Percentiles rank a stretch among this genome's conserved stretches.
These are phyloP conservation scores for Campopleginae sp. DNA, from an alignment of 2,888 invertebrate genomes.

Conservation along the genomic window DNA sequence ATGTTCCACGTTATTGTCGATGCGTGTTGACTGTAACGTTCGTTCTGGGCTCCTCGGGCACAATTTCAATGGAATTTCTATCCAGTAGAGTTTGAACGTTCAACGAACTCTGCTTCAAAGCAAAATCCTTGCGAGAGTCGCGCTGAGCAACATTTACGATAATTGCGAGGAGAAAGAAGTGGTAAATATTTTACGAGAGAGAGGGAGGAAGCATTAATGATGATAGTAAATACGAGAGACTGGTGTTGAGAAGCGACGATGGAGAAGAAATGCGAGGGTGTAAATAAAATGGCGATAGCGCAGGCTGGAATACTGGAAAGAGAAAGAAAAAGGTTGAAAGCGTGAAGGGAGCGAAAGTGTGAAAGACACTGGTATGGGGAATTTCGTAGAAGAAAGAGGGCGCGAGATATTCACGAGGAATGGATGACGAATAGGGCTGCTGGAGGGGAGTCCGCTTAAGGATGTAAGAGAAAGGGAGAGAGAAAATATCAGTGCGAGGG, in stretches of 20 bases:
- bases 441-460: slow-evolving; percentile 58
- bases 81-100: slow-evolving; percentile 69
- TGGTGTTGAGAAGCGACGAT: not conserved
- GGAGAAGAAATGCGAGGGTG: slow-evolving; percentile 29
- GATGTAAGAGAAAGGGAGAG: slow-evolving; percentile 17
- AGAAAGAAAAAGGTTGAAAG: slow-evolving; percentile 22
- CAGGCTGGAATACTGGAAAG: slow-evolving; percentile 16
- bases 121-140: not conserved
- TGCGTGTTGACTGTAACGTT: slow-evolving; percentile 29
- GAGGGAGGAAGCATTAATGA: not conserved
- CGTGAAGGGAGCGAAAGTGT: slow-evolving; percentile 17
- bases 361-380: slow-evolving; percentile 6
- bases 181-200: slow-evolving; percentile 1
- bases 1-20: slow-evolving; percentile 61
- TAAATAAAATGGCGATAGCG: slow-evolving; percentile 33
- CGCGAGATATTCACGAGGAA: slow-evolving; percentile 31
- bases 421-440: slow-evolving; percentile 67
- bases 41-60: not conserved
- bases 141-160: slow-evolving; percentile 18
- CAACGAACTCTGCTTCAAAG: slow-evolving; percentile 77
- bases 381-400: slow-evolving; percentile 27
- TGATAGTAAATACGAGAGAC: slow-evolving; percentile 26
- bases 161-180: slow-evolving; percentile 32
- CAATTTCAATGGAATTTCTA: slow-evolving; percentile 29
- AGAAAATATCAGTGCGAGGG: slow-evolving; percentile 24